phyloP scores from a whole-genome alignment of 2,888 invertebrate genomes.

The Timema podura region DNA sequence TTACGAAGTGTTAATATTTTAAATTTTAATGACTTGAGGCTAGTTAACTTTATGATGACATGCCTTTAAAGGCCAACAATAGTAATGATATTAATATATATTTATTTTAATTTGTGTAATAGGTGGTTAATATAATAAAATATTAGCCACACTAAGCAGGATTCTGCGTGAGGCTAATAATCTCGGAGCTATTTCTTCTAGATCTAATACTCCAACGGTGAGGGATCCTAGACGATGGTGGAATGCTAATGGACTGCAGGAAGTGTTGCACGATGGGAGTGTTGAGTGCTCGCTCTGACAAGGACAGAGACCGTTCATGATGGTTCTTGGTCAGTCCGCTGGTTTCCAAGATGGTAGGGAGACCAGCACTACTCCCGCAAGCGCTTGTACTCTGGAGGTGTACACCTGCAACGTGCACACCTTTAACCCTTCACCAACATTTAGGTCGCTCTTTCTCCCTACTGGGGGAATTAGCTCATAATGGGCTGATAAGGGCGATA shows the following conservation, averaged over 20 bases:
- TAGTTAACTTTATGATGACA: no score
- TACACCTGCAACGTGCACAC: slow-evolving; percentile 2
- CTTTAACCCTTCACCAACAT: slow-evolving; percentile 13
- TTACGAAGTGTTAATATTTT: no score
- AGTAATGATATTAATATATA: no score
- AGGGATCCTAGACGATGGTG: no score
- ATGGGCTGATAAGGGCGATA: background rate
- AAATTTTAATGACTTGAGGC: no score
- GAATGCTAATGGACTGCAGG: background rate
- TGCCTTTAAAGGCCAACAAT: no score
- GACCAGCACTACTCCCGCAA: slow-evolving; percentile 31
- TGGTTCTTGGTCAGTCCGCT: slow-evolving; percentile 28
- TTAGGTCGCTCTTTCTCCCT: slow-evolving; percentile 21
- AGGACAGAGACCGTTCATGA: background rate
- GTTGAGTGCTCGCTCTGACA: background rate
- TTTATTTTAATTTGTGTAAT: no score
- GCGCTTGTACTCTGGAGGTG: background rate
- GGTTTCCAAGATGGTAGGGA: slow-evolving; percentile 46
- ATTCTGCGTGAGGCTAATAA: background rate
- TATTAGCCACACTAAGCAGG: background rate
- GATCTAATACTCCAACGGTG: no score
- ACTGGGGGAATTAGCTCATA: no score
- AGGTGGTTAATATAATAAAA: background rate
- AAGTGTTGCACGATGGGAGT: background rate
- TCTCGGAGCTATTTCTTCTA: background rate